Conservation (phyloP, 2,113 vertebrate species). For the Argyrosomus japonicus region DNA sequence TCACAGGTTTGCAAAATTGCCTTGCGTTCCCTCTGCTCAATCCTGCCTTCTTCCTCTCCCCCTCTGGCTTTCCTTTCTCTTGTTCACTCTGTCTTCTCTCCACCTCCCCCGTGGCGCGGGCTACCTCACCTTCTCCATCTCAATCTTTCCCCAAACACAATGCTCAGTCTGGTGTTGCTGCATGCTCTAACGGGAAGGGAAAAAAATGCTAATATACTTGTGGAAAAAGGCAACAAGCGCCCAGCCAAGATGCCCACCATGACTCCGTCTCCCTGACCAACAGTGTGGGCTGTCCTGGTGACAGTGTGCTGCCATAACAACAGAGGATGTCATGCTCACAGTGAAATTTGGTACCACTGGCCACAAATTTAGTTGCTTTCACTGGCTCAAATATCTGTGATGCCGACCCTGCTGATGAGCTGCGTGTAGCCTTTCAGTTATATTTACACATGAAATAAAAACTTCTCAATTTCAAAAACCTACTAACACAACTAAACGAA, state of each 20-base stretch:
- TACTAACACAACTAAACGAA: constrained; percentile 45
- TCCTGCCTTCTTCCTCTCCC: constrained; percentile 71
- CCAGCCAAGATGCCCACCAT: constrained; percentile 53
- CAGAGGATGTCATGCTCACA: constrained; percentile 58
- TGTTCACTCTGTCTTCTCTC: constrained; percentile 60
- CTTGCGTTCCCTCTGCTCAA: constrained; percentile 69
- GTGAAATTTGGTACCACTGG: constrained; percentile 45
- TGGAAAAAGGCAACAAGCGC: constrained; percentile 35
- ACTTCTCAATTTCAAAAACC: constrained; percentile 47
- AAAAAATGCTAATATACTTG: constrained; percentile 54
- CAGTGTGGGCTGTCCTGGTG: constrained; percentile 57
- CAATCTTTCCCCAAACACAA: constrained; percentile 68
- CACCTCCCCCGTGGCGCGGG: constrained; percentile 54
- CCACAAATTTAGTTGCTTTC: constrained; percentile 39
- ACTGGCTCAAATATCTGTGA: constrained; percentile 29
- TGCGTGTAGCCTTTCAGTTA: constrained; percentile 20
- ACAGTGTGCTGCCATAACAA: constrained; percentile 69
- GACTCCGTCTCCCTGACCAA: constrained; percentile 53
- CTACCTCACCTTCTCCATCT: constrained; percentile 69
- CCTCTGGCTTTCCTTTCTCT: constrained; percentile 65
- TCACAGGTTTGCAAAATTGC: constrained; percentile 86
- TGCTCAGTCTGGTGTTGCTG: constrained; percentile 55
- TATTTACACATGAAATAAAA: constrained; percentile 28
- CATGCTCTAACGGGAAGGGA: constrained; percentile 29
- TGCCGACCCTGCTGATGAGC: constrained; percentile 22